Conservation (phyloP, 2,113 vertebrate genomes). For the Cacatua alba region DNA sequence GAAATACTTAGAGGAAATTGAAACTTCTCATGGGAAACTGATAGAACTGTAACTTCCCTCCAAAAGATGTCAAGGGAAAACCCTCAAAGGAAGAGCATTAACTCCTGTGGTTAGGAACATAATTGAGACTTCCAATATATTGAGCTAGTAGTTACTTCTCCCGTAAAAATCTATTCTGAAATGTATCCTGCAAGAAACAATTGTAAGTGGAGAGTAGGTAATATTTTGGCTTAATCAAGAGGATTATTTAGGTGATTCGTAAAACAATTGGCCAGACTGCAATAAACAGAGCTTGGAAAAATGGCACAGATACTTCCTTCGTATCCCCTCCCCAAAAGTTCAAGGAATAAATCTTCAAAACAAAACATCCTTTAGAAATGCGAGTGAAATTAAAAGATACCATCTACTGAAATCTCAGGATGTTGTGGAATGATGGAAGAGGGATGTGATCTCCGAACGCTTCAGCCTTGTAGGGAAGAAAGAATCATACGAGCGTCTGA, state of each 20-base stretch:
- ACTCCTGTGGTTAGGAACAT: background rate
- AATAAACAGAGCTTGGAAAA: background rate
- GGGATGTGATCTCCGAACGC: background rate
- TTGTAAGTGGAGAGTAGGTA: background rate
- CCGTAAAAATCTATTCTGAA: background rate
- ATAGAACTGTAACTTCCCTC: background rate
- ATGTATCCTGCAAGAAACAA: background rate
- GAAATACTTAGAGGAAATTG: background rate
- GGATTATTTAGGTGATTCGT: background rate
- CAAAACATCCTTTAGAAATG: background rate
- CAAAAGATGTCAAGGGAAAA: background rate
- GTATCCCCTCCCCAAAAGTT: background rate
- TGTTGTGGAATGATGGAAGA: background rate
- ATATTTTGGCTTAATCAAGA: background rate
- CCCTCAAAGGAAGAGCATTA: background rate
- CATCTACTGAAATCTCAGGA: background rate
- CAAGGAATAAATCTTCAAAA: background rate
- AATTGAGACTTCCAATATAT: background rate
- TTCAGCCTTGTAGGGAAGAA: background rate
- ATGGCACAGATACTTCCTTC: background rate
- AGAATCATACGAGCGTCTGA: background rate
- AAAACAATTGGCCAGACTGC: background rate
- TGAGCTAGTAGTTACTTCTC: background rate
- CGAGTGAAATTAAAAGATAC: background rate
- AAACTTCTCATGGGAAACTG: background rate